Base-by-base conservation (phyloP, 2,888 invertebrate species). In the Limnephilus marmoratus region DNA sequence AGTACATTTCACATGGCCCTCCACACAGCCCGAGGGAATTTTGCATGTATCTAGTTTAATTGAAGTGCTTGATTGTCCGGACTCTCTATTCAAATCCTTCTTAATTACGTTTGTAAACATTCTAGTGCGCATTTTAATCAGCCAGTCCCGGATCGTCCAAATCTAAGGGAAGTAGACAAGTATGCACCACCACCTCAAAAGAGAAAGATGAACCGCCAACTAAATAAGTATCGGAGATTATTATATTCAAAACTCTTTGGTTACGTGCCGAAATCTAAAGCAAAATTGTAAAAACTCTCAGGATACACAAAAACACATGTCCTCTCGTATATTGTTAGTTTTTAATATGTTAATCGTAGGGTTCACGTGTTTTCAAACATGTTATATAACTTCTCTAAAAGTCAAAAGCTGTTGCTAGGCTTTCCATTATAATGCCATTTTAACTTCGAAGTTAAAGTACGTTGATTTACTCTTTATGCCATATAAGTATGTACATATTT, bases 51-150 rank as follows among this genome's bases (percentile, higher is more conserved):
- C 24, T 68, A 68, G 24, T 68, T 34, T 34, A 83, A 83, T 37
- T 83, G 83, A 83, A 83, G 24, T 37, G 37, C 24, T 83, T 83
- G 83, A 83, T 83, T 83, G 83, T 37, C 83, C 34, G 37, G 37
- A 41, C 37, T 83, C 37, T 83, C 24, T 37, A 83, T 37, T 83
- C 83, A 83, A 83, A 83, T 83, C 83, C 83, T 83, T 83, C 83
- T 83, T 68, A 83, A 83, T 83, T 37, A 37, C 83, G 37, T 37
- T 37, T 83, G 83, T 83, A 37, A 83, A 83, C 83, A 83, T 83
- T 41, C 83, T 37, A 24, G 83, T 24, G 37, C 34, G 83, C 18
- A 83, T 83, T 83, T 83, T 41, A 37, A 83, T 83, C 37, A 83
- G 24, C 24, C 37, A 9, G 11, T 24, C 18, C 83, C 11, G 83